These are phyloP conservation scores for Hippocampus kuda DNA, from an alignment of 2,797 vertebrate genomes.

Conservation along the genomic window DNA sequence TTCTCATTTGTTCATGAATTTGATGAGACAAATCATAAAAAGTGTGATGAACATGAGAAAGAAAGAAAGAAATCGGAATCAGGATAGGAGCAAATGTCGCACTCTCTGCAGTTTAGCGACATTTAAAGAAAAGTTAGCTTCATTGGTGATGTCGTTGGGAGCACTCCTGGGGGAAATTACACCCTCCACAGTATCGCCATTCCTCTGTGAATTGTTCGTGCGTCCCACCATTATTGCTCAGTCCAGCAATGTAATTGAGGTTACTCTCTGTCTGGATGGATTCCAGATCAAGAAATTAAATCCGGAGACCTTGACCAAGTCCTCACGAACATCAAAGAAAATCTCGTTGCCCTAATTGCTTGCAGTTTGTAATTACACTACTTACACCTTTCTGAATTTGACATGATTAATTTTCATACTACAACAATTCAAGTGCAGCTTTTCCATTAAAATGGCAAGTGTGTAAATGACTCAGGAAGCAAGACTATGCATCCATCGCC, in stretches of 20 bases:
- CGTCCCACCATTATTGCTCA: conserved; percentile 8
- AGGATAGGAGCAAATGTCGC: not conserved
- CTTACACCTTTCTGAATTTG: conserved; percentile 1
- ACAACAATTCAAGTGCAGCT: not conserved
- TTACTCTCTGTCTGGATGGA: conserved; percentile 12
- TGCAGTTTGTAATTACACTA: conserved; percentile 8
- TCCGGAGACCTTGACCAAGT: conserved; percentile 8
- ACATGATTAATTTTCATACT: not conserved
- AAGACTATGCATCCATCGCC: not conserved
- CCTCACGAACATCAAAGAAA: conserved; percentile 9
- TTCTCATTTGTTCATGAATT: not conserved
- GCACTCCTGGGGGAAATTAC: conserved; percentile 1
- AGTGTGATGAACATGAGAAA: not conserved
- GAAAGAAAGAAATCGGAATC: not conserved
- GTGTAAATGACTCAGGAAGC: not conserved
- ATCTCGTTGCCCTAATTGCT: conserved; percentile 1
- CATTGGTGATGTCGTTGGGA: conserved; percentile 1
- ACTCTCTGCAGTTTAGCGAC: conserved; percentile 6
- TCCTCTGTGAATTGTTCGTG: conserved; percentile 2
- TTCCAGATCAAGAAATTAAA: conserved; percentile 17
- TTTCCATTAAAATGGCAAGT: not conserved
- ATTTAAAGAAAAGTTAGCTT: not conserved
- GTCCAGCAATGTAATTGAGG: conserved; percentile 10
- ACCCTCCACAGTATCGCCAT: conserved; percentile 5
- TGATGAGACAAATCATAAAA: not conserved